Evolutionary conservation across 2,797 vertebrate genomes (phyloP).

Genomic region (Spinus pinus): DNA sequence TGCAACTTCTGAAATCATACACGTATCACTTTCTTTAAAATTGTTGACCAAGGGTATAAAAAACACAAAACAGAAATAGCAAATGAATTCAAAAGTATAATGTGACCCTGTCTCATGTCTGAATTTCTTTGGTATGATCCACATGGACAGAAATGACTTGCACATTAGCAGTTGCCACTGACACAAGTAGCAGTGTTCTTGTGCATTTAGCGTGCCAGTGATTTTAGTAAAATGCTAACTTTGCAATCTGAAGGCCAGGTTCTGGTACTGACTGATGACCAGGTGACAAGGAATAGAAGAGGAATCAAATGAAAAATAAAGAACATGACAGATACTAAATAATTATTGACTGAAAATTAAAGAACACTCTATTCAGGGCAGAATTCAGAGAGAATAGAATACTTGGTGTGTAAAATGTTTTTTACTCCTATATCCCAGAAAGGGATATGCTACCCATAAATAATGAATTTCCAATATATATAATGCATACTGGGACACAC

Average conservation of each 20-base stretch:
- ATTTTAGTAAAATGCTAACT: not conserved
- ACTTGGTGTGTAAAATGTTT: not conserved
- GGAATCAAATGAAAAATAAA: not conserved
- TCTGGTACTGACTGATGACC: not conserved
- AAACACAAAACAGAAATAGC: conserved; percentile 15
- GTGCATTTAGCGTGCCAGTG: not conserved
- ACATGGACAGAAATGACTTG: not conserved
- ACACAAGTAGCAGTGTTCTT: not conserved
- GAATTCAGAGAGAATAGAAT: not conserved
- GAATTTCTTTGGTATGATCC: not conserved
- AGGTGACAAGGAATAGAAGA: not conserved
- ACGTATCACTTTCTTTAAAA: conserved; percentile 29
- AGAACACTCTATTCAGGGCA: not conserved
- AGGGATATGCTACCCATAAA: not conserved
- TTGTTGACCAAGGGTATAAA: not conserved
- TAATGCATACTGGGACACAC: not conserved
- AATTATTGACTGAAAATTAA: not conserved
- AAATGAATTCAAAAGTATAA: not conserved
- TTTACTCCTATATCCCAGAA: not conserved
- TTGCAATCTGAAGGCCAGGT: not conserved
- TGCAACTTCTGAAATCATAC: conserved; percentile 23
- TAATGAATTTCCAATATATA: not conserved
- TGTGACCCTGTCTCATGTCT: not conserved
- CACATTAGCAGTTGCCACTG: not conserved
- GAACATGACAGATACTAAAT: not conserved